phyloP scores from a whole-genome alignment of 2,888 invertebrate species.

The Atrina japonica region DNA sequence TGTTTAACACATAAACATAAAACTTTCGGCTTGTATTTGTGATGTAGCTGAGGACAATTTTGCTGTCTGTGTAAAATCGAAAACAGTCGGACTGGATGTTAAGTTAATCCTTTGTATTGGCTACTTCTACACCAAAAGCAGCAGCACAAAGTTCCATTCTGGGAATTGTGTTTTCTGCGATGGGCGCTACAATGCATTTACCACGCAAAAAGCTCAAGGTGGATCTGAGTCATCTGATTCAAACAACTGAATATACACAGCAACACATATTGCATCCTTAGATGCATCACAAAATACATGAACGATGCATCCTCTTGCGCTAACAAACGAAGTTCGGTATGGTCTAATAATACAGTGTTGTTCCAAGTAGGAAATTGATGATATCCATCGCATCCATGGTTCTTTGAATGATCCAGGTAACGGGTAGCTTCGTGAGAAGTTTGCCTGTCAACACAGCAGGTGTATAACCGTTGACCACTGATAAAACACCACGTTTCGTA shows the following conservation, averaged over 20 bases:
- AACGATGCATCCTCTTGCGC: background rate
- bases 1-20: conserved; percentile 26
- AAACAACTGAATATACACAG: conserved; percentile 2
- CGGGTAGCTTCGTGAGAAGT: conserved; percentile 19
- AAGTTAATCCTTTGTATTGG: background rate
- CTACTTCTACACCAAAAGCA: background rate
- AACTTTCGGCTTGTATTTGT: background rate
- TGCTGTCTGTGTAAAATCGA: conserved; percentile 2
- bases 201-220: conserved; percentile 2
- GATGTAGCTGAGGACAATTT: conserved; percentile 1
- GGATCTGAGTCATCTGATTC: background rate
- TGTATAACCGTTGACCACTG: background rate
- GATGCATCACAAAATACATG: conserved; percentile 13
- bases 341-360: background rate
- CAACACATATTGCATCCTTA: conserved; percentile 5
- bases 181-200: conserved; percentile 7
- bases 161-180: background rate
- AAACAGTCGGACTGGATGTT: background rate
- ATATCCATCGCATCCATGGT: conserved; percentile 1
- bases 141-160: conserved; percentile 9
- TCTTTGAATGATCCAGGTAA: background rate
- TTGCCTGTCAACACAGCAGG: conserved; percentile 6
- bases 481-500: conserved; percentile 5
- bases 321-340: background rate
- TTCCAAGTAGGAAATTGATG: conserved; percentile 2